These are phyloP conservation scores for Xenopus laevis DNA, from an alignment of 2,113 vertebrate genomes.

Conservation along the genomic window DNA sequence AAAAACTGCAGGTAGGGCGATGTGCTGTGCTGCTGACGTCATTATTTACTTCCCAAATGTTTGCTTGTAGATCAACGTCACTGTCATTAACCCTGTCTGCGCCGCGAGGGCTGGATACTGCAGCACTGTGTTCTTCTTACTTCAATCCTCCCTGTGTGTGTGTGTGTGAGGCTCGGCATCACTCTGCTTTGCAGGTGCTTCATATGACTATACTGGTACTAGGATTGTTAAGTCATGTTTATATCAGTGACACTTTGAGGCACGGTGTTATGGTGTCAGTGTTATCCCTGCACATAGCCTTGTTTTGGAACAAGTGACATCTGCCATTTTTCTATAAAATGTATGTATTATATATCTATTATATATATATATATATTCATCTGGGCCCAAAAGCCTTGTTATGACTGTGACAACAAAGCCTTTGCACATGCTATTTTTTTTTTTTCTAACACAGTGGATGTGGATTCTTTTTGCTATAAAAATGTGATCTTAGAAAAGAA, in stretches of 20 bases:
- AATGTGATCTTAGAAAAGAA: too few species aligned
- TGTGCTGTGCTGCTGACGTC: background rate
- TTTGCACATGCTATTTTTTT: too few species aligned
- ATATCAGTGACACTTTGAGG: too few species aligned
- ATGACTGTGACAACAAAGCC: too few species aligned
- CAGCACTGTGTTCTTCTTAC: background rate
- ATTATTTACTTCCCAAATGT: background rate
- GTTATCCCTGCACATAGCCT: too few species aligned
- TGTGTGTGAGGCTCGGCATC: background rate
- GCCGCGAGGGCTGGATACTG: background rate
- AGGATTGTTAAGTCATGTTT: background rate
- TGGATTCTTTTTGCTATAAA: too few species aligned
- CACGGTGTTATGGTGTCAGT: background rate
- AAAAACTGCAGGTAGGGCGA: constrained; percentile 6
- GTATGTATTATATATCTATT: background rate
- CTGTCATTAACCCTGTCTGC: constrained; percentile 1
- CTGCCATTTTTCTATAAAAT: background rate
- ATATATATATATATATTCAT: background rate
- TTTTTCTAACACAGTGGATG: too few species aligned
- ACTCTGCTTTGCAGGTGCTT: background rate
- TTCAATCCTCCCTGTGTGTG: background rate
- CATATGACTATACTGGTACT: background rate
- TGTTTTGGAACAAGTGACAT: background rate
- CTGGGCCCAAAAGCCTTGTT: background rate
- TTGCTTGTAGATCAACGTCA: background rate